Conservation (phyloP, 2,888 invertebrate genomes). For the Nomada goodeniana region DNA sequence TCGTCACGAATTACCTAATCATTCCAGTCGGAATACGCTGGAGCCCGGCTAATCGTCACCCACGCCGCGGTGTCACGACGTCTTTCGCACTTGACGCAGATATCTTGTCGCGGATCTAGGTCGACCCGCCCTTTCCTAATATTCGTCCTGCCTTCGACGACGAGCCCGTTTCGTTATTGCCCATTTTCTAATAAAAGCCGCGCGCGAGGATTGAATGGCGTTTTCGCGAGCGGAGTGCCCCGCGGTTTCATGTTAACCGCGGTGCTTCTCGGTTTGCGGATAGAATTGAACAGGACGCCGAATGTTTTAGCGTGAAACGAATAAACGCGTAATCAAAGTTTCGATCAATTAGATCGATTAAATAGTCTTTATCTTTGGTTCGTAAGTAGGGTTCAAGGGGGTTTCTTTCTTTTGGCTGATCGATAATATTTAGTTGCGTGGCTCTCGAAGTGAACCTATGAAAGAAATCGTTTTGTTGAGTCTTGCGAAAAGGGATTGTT, state of each 20-base stretch:
- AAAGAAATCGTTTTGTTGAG: no score
- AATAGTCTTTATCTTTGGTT: no score
- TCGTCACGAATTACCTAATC: slow-evolving; percentile 70
- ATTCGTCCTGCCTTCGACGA: slow-evolving; percentile 23
- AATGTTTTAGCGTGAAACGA: no score
- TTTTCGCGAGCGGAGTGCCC: neutral
- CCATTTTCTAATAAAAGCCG: slow-evolving; percentile 14
- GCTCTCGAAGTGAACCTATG: no score
- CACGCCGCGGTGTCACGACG: slow-evolving; percentile 52
- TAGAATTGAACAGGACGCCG: no score
- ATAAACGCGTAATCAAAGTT: no score
- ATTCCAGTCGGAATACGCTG: slow-evolving; percentile 22
- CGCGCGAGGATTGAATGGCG: neutral
- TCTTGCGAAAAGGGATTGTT: no score
- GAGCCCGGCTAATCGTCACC: slow-evolving; percentile 60
- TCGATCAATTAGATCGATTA: no score
- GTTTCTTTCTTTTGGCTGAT: no score
- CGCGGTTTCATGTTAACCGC: neutral
- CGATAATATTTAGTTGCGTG: no score
- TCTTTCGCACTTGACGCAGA: slow-evolving; percentile 33
- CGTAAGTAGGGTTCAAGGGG: no score
- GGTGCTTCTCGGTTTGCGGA: neutral
- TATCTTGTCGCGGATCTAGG: slow-evolving; percentile 39
- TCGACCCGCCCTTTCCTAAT: slow-evolving; percentile 24
- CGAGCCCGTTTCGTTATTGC: neutral